These are phyloP conservation scores for Lithosia quadra DNA, from an alignment of 2,888 invertebrate species.

Conservation along the genomic window DNA sequence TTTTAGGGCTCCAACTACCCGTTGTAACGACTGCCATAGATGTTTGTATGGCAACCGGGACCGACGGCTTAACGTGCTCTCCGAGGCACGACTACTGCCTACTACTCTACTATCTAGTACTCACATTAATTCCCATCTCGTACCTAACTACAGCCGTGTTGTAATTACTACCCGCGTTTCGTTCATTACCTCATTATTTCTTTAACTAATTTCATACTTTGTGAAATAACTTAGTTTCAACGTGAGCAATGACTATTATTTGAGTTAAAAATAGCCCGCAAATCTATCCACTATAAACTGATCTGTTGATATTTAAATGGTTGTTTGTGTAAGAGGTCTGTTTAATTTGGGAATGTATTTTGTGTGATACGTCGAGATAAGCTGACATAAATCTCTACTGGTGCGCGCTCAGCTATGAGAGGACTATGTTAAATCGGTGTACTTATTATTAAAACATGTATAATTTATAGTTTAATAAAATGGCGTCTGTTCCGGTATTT, in stretches of 20 bases:
- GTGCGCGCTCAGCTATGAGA: conserved; percentile 1
- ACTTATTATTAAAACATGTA: conserved; percentile 6
- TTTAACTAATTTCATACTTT: conserved; percentile 14
- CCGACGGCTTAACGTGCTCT: no score
- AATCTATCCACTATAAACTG: conserved; percentile 14
- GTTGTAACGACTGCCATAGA: no score
- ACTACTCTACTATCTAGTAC: no score
- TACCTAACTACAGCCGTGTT: background rate
- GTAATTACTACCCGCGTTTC: background rate
- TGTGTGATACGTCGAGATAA: conserved; percentile 3
- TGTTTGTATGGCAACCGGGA: no score
- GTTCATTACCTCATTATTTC: conserved; percentile 12
- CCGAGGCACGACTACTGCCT: no score
- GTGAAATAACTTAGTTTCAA: conserved; percentile 31
- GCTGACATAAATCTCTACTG: conserved; percentile 1
- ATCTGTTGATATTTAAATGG: background rate
- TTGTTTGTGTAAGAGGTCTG: background rate
- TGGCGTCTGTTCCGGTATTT: background rate
- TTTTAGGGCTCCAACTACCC: no score
- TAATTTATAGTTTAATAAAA: background rate
- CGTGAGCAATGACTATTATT: conserved; percentile 35
- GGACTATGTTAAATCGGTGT: conserved; percentile 2
- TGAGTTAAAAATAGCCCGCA: conserved; percentile 33
- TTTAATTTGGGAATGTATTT: background rate
- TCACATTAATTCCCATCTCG: background rate